A percentile compares a stretch with the other conserved stretches of the same genome.
Conservation (phyloP, 2,888 invertebrate genomes). For the Metallyticus violacea region DNA sequence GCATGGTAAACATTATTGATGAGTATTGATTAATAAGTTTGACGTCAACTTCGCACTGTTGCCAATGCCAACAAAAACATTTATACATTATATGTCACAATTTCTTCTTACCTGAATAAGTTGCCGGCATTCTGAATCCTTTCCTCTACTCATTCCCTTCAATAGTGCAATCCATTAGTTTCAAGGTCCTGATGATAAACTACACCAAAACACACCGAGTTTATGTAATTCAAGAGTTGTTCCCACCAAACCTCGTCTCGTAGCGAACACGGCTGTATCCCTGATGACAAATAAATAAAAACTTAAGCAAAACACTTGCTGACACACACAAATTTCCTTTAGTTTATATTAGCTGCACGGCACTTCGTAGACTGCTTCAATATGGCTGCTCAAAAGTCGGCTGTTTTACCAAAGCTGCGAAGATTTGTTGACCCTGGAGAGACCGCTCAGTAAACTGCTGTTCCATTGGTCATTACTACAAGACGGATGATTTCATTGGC, state of each 20-base stretch:
- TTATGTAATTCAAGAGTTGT: constrained; percentile 28
- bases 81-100: not conserved
- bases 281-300: constrained; percentile 19
- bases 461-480: constrained; percentile 45
- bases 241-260: not conserved
- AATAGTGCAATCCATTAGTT: constrained; percentile 31
- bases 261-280: not conserved
- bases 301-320: constrained; percentile 19
- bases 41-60: not conserved
- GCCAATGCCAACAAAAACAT: not conserved
- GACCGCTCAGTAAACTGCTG: constrained; percentile 38
- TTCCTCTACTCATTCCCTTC: constrained; percentile 34
- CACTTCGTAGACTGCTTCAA: constrained; percentile 42
- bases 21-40: constrained; percentile 1
- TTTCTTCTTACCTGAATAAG: constrained; percentile 31
- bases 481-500: constrained; percentile 45
- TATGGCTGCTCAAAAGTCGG: constrained; percentile 51
- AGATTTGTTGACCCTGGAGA: constrained; percentile 52
- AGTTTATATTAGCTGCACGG: constrained; percentile 32
- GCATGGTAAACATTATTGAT: not conserved
- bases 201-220: constrained; percentile 31
- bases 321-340: constrained; percentile 27
- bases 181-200: constrained; percentile 33
- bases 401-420: constrained; percentile 46
- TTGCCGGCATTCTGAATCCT: constrained; percentile 34